These are phyloP conservation scores for Mythimna lalbum DNA, from an alignment of 2,888 invertebrate species.

Conservation along the genomic window DNA sequence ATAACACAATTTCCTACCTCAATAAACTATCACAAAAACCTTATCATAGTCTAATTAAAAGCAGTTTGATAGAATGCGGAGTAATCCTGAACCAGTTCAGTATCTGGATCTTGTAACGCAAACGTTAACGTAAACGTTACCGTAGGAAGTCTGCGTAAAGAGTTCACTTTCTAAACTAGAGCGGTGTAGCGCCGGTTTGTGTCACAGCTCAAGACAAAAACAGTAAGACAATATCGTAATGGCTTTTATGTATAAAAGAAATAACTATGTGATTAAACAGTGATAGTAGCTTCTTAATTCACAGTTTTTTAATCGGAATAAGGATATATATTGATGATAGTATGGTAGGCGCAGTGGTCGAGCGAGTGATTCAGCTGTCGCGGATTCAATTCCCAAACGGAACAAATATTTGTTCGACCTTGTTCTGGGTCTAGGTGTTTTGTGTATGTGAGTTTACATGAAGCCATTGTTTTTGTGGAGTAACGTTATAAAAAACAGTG, in stretches of 20 bases:
- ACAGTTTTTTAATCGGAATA: too few relatives aligned
- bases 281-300: too few relatives aligned
- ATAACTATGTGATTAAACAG: too few relatives aligned
- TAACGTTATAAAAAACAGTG: too few relatives aligned
- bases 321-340: too few relatives aligned
- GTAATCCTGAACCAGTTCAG: conserved; percentile 52
- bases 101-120: conserved; percentile 55
- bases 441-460: too few relatives aligned
- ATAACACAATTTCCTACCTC: conserved; percentile 2
- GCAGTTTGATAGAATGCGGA: conserved; percentile 52
- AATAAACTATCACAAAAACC: neutral
- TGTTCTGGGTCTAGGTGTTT: too few relatives aligned
- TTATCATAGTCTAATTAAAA: conserved; percentile 39
- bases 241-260: conserved; percentile 6
- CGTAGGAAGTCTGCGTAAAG: conserved; percentile 69
- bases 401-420: too few relatives aligned
- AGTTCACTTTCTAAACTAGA: conserved; percentile 76
- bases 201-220: conserved; percentile 46
- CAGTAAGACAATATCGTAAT: conserved; percentile 19
- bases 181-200: conserved; percentile 50
- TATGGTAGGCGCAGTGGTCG: too few relatives aligned
- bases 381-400: too few relatives aligned
- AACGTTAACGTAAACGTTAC: conserved; percentile 60
- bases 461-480: too few relatives aligned
- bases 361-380: too few relatives aligned